phyloP scores from a whole-genome alignment of 2,888 invertebrate species.

The Drosophila silvestris region DNA sequence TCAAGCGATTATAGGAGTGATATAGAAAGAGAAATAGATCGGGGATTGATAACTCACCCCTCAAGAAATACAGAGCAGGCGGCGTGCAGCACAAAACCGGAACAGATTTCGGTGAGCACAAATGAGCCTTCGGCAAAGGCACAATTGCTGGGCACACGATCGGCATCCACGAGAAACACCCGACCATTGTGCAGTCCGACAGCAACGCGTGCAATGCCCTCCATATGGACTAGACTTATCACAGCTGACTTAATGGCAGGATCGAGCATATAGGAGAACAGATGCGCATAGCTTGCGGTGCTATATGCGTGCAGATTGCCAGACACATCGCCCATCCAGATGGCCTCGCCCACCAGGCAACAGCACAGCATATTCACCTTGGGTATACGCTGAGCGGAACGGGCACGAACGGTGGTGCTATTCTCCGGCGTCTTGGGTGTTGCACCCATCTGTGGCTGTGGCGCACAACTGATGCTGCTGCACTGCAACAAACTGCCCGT shows the following conservation, averaged over 20 bases:
- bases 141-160: constrained; percentile 87
- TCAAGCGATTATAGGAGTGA: neutral
- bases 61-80: constrained; percentile 87
- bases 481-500: constrained; percentile 88
- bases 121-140: constrained; percentile 91
- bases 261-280: constrained; percentile 90
- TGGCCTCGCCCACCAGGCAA: constrained; percentile 90
- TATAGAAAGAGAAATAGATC: too few species aligned
- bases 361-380: constrained; percentile 84
- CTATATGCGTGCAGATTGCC: constrained; percentile 94
- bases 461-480: constrained; percentile 85
- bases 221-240: constrained; percentile 89
- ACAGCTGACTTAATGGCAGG: constrained; percentile 88
- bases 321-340: constrained; percentile 96
- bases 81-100: constrained; percentile 89
- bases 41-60: constrained; percentile 66
- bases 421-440: constrained; percentile 61
- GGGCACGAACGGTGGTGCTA: constrained; percentile 56
- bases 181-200: constrained; percentile 92
- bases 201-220: constrained; percentile 90
- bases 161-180: constrained; percentile 90
- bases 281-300: constrained; percentile 87
- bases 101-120: constrained; percentile 91
- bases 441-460: constrained; percentile 70
- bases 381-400: constrained; percentile 73